Evolutionary conservation across 2,113 vertebrate genomes (phyloP).

Genomic region (Melanerpes formicivorus): DNA sequence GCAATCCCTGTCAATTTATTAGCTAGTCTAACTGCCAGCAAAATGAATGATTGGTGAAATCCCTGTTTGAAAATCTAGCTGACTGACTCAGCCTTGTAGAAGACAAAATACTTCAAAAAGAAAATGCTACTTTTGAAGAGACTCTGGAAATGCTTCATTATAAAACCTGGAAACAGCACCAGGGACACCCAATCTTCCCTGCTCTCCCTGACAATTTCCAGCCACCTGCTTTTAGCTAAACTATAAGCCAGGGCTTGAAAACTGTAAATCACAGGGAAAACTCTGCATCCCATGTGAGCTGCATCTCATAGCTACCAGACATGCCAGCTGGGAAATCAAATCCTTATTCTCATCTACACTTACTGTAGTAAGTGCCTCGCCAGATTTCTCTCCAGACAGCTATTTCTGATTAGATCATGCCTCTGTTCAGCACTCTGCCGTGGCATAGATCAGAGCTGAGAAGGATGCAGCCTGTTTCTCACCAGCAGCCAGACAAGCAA

Average conservation of each 20-base stretch:
- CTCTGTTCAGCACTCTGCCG: background rate
- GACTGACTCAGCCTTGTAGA: background rate
- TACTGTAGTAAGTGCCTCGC: background rate
- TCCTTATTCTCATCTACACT: background rate
- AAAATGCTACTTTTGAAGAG: background rate
- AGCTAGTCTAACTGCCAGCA: background rate
- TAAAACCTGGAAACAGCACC: background rate
- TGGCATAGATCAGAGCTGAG: background rate
- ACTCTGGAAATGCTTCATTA: background rate
- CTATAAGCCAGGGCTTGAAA: constrained; percentile 18
- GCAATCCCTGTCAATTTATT: background rate
- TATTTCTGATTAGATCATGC: background rate
- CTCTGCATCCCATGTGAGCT: background rate
- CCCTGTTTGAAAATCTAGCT: background rate
- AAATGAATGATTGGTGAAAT: background rate
- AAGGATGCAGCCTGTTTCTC: background rate
- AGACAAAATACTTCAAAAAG: background rate
- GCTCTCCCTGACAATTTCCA: background rate
- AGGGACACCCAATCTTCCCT: background rate
- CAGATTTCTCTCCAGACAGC: background rate
- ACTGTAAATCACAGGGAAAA: constrained; percentile 20
- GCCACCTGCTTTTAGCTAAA: constrained; percentile 13
- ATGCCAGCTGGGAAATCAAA: background rate
- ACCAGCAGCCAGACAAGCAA: background rate
- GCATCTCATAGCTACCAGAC: background rate